Base-by-base conservation (phyloP, 2,888 invertebrate species). In the Noctua comes region DNA sequence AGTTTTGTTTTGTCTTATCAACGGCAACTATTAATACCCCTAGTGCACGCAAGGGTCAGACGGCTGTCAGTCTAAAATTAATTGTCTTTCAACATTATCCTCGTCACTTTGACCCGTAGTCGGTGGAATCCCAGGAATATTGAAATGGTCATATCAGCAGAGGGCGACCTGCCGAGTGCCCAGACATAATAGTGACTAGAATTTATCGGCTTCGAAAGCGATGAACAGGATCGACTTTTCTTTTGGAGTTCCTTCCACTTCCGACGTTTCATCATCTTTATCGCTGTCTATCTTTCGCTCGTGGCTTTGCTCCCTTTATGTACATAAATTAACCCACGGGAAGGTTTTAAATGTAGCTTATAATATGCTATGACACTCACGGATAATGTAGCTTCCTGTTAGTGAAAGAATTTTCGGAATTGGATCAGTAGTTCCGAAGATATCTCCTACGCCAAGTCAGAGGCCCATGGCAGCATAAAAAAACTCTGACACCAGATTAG, bases 11-110 rank as follows among this genome's bases (percentile, higher is more conserved):
- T 31, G 27, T 24, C 24, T 51, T 77, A 69, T 68, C 77, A 69
- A 13, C 18, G 16, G 1, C 36, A 31, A 80, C 80, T 77, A 80
- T 65, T 46, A 21, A 65, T 77, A 78, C 36, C 11, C n/a, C 13
- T 6, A 48, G 27, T 46, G 13, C 16, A 40, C 18, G 18, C 46
- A 18, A 27, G 24, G 80, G 77, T 57, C 77, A 77, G 54, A 46
- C 31, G n/a, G 11, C 6, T 18, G 18, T 46, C 36, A 36, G 1
- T 66, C 8, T 79, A 40, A n/a, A 51, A 79, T 51, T n/a, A 11
- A 64, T 51, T n/a, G n/a, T 54, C 27, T 46, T 46, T 36, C 13
- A 68, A 77, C 24, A 40, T 48, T 57, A 68, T 77, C 70, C 57
- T 80, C 46, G 7, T 48, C 1, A 36, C 40, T 27, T 48, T 54